A percentile compares a stretch with the other conserved stretches of the same genome.
phyloP scores from a whole-genome alignment of 2,113 vertebrate species.

The Accipiter virgatus region DNA sequence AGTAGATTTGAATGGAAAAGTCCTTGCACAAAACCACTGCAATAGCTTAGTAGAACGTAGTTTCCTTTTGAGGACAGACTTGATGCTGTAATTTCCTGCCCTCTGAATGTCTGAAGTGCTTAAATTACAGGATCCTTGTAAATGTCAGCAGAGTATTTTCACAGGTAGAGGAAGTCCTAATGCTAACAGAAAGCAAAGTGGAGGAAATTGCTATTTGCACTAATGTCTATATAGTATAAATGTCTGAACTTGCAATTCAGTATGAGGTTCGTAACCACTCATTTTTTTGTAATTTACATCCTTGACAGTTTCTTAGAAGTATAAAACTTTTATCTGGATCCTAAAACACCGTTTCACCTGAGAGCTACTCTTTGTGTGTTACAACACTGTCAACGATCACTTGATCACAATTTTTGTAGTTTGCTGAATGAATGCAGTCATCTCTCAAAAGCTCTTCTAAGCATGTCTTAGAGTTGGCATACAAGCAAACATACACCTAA shows the following conservation, averaged over 20 bases:
- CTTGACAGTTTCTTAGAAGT: neutral
- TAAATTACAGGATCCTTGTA: neutral
- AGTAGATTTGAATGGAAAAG: neutral
- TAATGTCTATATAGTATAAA: neutral
- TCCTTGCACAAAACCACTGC: neutral
- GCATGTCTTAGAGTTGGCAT: neutral
- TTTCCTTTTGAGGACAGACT: neutral
- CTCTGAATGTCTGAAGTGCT: neutral
- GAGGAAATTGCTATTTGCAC: neutral
- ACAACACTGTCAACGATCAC: neutral
- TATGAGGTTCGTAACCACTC: neutral
- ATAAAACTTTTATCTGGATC: neutral
- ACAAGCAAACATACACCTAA: neutral
- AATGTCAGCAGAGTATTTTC: neutral
- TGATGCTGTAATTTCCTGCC: neutral
- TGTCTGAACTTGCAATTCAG: neutral
- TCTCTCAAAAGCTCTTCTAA: neutral
- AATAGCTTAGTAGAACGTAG: neutral
- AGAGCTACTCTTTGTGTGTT: neutral
- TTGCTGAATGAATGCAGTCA: neutral
- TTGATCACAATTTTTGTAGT: neutral
- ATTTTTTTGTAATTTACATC: neutral
- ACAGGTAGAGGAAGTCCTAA: neutral
- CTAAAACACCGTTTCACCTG: neutral
- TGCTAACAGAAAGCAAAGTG: neutral